phyloP scores from a whole-genome alignment of 2,113 vertebrate genomes.

The Eptesicus fuscus region DNA sequence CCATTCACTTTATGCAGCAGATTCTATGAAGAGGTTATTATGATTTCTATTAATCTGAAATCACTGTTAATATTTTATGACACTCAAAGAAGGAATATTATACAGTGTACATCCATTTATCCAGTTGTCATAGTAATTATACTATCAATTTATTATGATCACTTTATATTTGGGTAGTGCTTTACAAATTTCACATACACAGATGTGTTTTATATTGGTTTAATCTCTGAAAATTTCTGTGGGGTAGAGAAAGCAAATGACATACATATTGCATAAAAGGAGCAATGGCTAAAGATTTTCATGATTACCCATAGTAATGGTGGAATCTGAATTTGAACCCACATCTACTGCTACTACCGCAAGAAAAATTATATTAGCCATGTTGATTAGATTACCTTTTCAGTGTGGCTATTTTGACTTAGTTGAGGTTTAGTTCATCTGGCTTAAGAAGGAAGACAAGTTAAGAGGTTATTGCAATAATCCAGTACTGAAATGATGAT shows the following conservation, averaged over 20 bases:
- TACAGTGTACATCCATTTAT: not conserved
- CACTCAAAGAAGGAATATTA: not conserved
- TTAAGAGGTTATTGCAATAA: not conserved
- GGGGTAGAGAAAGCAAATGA: not conserved
- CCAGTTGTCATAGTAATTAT: not conserved
- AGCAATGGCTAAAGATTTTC: not conserved
- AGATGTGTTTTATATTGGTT: not conserved
- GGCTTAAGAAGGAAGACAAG: not conserved
- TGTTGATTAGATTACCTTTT: not conserved
- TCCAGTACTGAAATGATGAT: not conserved
- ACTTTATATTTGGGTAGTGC: not conserved
- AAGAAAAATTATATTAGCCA: not conserved
- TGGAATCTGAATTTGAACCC: not conserved
- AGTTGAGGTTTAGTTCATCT: not conserved
- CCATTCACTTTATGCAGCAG: conserved; percentile 8
- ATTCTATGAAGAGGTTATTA: conserved; percentile 36
- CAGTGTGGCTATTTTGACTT: not conserved
- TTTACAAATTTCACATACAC: not conserved
- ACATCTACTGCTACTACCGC: not conserved
- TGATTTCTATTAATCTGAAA: conserved; percentile 47
- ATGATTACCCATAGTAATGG: not conserved
- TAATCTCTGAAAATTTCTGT: conserved; percentile 1
- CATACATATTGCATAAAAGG: not conserved
- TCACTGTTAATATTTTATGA: conserved; percentile 23
- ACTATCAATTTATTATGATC: not conserved